A percentile compares a stretch with the other conserved stretches of the same genome.
phyloP scores from a whole-genome alignment of 2,113 vertebrate genomes.

The Gallinago jamesoni region DNA sequence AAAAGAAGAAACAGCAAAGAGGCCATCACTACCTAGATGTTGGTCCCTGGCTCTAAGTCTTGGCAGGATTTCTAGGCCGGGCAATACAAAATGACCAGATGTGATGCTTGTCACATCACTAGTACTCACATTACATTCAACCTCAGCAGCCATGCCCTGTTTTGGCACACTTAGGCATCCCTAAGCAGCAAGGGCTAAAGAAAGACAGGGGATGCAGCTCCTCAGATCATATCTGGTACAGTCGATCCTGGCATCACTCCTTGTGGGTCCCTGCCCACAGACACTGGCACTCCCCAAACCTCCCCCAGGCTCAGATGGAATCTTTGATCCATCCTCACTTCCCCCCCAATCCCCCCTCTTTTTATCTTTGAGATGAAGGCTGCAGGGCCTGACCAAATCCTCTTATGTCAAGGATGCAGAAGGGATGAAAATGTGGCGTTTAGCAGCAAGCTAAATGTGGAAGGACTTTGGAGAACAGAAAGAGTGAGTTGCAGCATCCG shows the following conservation, averaged over 20 bases:
- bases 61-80: neutral
- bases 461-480: neutral
- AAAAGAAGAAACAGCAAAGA: neutral
- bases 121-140: neutral
- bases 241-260: neutral
- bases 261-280: neutral
- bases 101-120: neutral
- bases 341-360: accelerated
- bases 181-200: neutral
- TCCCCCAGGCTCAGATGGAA: neutral
- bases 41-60: neutral
- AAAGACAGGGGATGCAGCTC: neutral
- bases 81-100: neutral
- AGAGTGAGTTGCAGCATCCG: neutral
- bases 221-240: neutral
- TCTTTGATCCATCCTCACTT: neutral
- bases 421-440: neutral
- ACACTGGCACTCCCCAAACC: neutral
- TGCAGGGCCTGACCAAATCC: neutral
- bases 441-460: neutral
- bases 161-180: neutral
- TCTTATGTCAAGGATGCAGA: neutral
- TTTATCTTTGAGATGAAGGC: neutral
- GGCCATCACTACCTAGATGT: neutral
- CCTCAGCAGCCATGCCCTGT: accelerated